These are phyloP conservation scores for Zaprionus bogoriensis DNA, from an alignment of 2,888 invertebrate species.

Conservation along the genomic window DNA sequence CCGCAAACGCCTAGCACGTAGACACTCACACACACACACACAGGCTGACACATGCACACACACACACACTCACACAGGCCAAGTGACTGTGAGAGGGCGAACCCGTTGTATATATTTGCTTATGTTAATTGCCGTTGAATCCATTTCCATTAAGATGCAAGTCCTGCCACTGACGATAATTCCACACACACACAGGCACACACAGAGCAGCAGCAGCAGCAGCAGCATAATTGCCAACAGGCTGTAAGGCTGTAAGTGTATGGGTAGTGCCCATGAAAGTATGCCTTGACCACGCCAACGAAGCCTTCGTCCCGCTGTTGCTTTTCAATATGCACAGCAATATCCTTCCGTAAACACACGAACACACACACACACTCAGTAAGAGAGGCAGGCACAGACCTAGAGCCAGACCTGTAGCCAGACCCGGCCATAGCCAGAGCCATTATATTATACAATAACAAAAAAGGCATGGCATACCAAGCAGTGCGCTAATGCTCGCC, in stretches of 20 bases:
- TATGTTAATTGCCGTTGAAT: constrained; percentile 82
- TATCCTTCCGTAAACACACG: constrained; percentile 76
- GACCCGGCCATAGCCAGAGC: constrained; percentile 19
- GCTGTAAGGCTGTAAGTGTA: constrained; percentile 28
- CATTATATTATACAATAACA: constrained; percentile 76
- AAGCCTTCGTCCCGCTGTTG: constrained; percentile 55
- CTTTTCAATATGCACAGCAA: constrained; percentile 79
- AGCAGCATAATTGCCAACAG: constrained; percentile 60
- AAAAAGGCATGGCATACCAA: constrained; percentile 66
- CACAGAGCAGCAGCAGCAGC: constrained; percentile 10
- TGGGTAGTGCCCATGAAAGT: constrained; percentile 44
- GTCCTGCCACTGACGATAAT: constrained; percentile 75
- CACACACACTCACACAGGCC: constrained; percentile 9
- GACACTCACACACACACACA: constrained; percentile 21
- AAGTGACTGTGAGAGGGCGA: constrained; percentile 32
- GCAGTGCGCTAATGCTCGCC: constrained; percentile 60
- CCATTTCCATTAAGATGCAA: constrained; percentile 81
- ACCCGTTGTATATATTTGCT: constrained; percentile 79
- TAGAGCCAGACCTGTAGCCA: neutral
- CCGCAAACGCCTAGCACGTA: constrained; percentile 76
- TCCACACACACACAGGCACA: constrained; percentile 54
- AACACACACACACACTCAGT: constrained; percentile 6
- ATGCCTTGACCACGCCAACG: constrained; percentile 71
- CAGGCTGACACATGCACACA: neutral
- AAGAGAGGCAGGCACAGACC: neutral